Percentiles rank a stretch among this genome's conserved stretches.
Conservation (phyloP, 2,113 vertebrate species). For the Ailurus styani region DNA sequence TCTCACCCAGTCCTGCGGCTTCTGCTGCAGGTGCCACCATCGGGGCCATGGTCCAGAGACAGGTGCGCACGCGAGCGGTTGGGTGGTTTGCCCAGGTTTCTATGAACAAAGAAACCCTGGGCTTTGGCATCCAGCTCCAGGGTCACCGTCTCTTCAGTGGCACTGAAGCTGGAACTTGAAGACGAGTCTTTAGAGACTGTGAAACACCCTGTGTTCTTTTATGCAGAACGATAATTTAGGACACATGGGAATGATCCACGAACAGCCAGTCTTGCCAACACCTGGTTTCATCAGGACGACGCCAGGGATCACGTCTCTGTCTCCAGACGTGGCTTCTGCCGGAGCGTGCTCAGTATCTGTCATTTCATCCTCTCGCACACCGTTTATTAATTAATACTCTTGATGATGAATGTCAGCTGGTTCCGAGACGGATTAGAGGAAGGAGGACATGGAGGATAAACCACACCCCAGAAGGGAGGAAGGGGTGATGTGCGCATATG, state of each 20-base stretch:
- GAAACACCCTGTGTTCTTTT: too few species aligned
- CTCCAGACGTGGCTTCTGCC: not conserved
- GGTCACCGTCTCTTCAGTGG: rapidly evolving
- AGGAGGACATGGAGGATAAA: not conserved
- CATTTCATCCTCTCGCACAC: not conserved
- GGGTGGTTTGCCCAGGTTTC: too few species aligned
- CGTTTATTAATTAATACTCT: not conserved
- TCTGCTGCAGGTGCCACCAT: not conserved
- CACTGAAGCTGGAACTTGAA: rapidly evolving
- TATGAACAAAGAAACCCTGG: rapidly evolving
- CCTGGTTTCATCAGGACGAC: too few species aligned
- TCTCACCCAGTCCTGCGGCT: too few species aligned
- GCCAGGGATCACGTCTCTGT: too few species aligned
- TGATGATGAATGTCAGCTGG: not conserved
- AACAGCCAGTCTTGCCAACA: not conserved
- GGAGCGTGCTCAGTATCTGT: rapidly evolving
- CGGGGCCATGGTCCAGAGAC: rapidly evolving
- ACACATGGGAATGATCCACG: not conserved
- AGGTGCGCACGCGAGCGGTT: too few species aligned
- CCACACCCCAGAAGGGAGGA: not conserved
- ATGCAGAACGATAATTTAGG: not conserved
- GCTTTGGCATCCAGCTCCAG: not conserved
- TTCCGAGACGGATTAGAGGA: not conserved
- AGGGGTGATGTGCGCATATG: rapidly evolving
- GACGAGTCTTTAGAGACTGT: rapidly evolving